Percentiles rank a stretch among this genome's conserved stretches.
Evolutionary conservation across 2,888 invertebrate genomes (phyloP).

Genomic region (Vannuccia rotundouncinata): DNA sequence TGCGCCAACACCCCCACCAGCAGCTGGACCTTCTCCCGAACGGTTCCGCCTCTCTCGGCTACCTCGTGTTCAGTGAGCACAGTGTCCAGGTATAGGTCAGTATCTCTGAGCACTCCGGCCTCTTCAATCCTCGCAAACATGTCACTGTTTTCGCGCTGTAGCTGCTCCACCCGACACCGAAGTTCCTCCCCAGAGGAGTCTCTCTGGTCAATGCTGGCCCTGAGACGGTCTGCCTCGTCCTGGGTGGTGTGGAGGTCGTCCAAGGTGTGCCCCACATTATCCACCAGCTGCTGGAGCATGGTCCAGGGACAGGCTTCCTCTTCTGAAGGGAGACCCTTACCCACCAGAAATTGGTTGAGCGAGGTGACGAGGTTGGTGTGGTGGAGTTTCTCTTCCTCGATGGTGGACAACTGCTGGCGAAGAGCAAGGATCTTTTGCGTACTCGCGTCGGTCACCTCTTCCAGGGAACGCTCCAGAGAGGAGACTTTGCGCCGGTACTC

Average conservation of each 20-base stretch:
- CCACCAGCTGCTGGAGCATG: not conserved
- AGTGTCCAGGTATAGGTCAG: not conserved
- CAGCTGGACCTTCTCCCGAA: not conserved
- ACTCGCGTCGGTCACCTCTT: slow-evolving; percentile 6
- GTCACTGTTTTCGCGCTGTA: not conserved
- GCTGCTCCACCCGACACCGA: not conserved
- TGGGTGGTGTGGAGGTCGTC: not conserved
- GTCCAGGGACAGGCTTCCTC: not conserved
- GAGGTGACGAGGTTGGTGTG: not conserved
- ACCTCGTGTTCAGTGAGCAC: not conserved
- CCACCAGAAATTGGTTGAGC: not conserved
- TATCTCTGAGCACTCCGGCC: not conserved
- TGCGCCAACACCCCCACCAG: not conserved
- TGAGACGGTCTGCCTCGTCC: not conserved
- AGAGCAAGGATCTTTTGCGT: not conserved
- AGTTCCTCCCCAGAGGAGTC: not conserved
- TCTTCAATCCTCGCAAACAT: not conserved
- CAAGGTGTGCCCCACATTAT: not conserved
- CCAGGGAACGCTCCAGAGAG: slow-evolving; percentile 3
- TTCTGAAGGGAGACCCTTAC: not conserved
- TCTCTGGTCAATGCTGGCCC: not conserved
- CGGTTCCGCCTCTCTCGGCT: not conserved
- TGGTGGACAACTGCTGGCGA: not conserved
- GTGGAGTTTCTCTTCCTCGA: not conserved
- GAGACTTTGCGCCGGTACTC: not conserved